Base-by-base conservation (phyloP, 2,797 vertebrate species). In the Scomberomorus guttatus region DNA sequence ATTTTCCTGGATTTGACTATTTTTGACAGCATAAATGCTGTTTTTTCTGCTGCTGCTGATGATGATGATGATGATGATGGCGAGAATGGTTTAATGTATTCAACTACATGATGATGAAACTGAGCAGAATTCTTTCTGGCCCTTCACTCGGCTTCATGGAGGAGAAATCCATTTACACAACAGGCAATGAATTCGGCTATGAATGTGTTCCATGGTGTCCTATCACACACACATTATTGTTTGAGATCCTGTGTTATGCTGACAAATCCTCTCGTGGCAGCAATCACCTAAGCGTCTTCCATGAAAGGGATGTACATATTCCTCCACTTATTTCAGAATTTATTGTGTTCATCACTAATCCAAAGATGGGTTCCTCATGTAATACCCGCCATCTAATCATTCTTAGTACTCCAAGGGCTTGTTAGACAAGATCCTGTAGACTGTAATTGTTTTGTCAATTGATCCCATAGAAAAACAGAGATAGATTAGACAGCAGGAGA, bases 221-320 rank as follows among this genome's bases (percentile, higher is more conserved):
- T 91, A 93, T 93, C 93, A 72, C 83, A 87, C 90, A 83, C 92
- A 92, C 84, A 75, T 89, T 88, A 93, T 95, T 94, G 92, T 95
- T 91, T 89, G 93, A 94, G 93, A 95, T 94, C 93, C 93, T 93
- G 86, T 94, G 92, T 94, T 95, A 93, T 94, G 90, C 94, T 94
- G 93, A 95, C 94, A 95, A 95, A 94, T 95, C 94, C 94, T 90
- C 94, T 94, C 80, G 93, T 93, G 94, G 94, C 93, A 94, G 90
- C 92, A 90, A 88, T 95, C 94, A 94, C 91, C 93, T 94, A 91
- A 94, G 91, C 93, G 91, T 93, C 93, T 94, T 87, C 92, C 89
- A 92, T 93, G 91, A 92, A 94, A 92, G 89, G 91, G 94, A 94
- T 90, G 92, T 91, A 91, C 93, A 92, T 94, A 90, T 94, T 92